Conservation (phyloP, 1,140 invertebrate genomes). For the Rhynchophorus ferrugineus region DNA sequence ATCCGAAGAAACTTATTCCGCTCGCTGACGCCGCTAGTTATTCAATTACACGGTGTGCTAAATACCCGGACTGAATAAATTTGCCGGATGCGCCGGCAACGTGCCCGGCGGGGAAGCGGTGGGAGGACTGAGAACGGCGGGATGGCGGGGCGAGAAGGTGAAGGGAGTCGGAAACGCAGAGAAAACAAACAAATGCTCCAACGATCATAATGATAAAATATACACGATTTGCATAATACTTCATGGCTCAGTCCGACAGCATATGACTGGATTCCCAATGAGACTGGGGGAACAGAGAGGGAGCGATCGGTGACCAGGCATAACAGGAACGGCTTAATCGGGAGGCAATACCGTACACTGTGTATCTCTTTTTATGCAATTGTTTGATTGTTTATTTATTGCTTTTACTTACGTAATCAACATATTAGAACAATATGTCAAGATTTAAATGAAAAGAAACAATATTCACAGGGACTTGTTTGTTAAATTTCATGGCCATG, state of each 20-base stretch:
- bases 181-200: conserved; percentile 13
- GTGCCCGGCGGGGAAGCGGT: conserved; percentile 4
- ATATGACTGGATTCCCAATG: conserved; percentile 21
- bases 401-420: too few species aligned
- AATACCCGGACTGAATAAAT: background rate
- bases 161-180: too few species aligned
- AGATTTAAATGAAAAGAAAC: too few species aligned
- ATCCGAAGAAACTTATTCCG: background rate
- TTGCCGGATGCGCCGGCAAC: background rate
- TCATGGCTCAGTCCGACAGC: conserved; percentile 8
- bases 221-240: conserved; percentile 19
- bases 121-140: too few species aligned
- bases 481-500: too few species aligned
- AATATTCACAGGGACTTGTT: too few species aligned
- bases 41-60: background rate
- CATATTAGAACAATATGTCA: too few species aligned
- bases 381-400: too few species aligned
- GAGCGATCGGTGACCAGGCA: background rate
- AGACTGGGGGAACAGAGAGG: too few species aligned
- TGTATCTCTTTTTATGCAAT: too few species aligned
- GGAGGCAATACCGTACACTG: too few species aligned
- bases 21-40: background rate
- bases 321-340: conserved; percentile 4
- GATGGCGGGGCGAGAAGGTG: too few species aligned
- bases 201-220: conserved; percentile 20